phyloP scores from a whole-genome alignment of 2,797 vertebrate genomes.

The Sebastes wilsoni region DNA sequence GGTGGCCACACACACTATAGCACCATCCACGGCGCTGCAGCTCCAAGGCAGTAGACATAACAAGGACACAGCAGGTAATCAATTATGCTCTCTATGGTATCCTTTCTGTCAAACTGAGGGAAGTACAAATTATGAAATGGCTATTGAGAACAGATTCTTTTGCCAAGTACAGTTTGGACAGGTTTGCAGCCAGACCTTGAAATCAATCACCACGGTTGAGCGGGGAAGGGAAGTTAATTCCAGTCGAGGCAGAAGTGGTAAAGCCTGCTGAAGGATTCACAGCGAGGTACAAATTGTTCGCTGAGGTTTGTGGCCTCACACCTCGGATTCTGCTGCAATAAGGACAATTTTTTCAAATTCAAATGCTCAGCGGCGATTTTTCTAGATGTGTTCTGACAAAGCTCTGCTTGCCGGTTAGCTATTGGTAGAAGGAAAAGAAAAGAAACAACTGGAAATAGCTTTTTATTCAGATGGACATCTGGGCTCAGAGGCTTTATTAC shows the following conservation, averaged over 20 bases:
- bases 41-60: slow-evolving; percentile 49
- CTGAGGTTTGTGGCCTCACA: slow-evolving; percentile 20
- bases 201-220: slow-evolving; percentile 72
- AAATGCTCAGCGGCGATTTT: background rate
- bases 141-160: slow-evolving; percentile 64
- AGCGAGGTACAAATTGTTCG: slow-evolving; percentile 36
- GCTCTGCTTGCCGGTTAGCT: slow-evolving; percentile 20
- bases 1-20: slow-evolving; percentile 1
- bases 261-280: slow-evolving; percentile 63
- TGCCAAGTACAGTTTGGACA: slow-evolving; percentile 56
- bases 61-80: slow-evolving; percentile 70
- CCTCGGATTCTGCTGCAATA: slow-evolving; percentile 31
- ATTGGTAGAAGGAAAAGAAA: slow-evolving; percentile 6
- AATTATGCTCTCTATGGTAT: slow-evolving; percentile 57
- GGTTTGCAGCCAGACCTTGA: slow-evolving; percentile 69
- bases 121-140: slow-evolving; percentile 62
- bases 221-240: slow-evolving; percentile 56
- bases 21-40: slow-evolving; percentile 17
- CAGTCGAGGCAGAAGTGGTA: slow-evolving; percentile 33
- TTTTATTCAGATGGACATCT: slow-evolving; percentile 65
- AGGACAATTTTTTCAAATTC: slow-evolving; percentile 23
- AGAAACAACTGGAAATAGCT: slow-evolving; percentile 38
- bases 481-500: slow-evolving; percentile 59
- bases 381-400: slow-evolving; percentile 19
- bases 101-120: slow-evolving; percentile 54